phyloP scores from a whole-genome alignment of 2,113 vertebrate species.

The Arizona elegans region DNA sequence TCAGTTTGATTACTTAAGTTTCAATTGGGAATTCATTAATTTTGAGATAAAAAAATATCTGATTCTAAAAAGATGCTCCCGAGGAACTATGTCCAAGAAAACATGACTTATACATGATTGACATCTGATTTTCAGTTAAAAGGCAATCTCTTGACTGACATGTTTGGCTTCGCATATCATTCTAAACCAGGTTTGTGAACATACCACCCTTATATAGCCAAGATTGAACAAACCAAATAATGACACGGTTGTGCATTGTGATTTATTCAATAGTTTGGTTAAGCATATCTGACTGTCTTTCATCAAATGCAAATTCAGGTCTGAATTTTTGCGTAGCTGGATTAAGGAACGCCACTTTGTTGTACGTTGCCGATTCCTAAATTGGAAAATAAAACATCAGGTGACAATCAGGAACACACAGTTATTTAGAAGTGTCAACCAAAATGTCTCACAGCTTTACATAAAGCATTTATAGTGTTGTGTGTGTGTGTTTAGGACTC shows the following conservation, averaged over 20 bases:
- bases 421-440: neutral
- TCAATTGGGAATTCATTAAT: neutral
- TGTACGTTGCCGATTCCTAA: neutral
- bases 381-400: constrained; percentile 7
- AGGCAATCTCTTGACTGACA: neutral
- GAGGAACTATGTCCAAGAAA: neutral
- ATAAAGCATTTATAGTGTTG: neutral
- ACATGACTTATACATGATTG: neutral
- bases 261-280: neutral
- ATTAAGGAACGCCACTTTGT: neutral
- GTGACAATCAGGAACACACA: neutral
- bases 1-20: neutral
- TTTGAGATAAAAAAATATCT: neutral
- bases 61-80: neutral
- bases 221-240: neutral
- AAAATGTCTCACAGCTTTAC: neutral
- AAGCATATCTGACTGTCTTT: neutral
- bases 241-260: neutral
- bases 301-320: neutral
- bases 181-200: neutral
- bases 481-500: neutral
- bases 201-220: neutral
- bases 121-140: neutral
- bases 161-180: neutral
- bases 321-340: rapidly evolving